Percentiles rank a stretch among this genome's conserved stretches.
Evolutionary conservation across 1,140 invertebrate genomes (phyloP).

Genomic region (Zaprionus inermis): DNA sequence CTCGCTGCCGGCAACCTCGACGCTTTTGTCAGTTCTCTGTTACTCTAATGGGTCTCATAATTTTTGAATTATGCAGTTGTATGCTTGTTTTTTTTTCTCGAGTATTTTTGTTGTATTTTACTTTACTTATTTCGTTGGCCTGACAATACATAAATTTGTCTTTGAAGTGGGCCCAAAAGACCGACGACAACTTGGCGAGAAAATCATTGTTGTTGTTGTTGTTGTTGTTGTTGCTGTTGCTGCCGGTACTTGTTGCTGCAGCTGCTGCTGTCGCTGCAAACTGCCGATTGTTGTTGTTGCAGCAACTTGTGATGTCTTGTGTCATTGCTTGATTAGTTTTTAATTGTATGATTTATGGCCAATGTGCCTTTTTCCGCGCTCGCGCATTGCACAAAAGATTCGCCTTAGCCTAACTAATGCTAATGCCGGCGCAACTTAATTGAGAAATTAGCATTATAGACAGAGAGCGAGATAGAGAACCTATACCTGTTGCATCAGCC

Average conservation of each 20-base stretch:
- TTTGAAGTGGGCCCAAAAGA: constrained; percentile 70
- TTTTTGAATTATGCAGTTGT: constrained; percentile 71
- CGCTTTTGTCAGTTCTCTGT: constrained; percentile 50
- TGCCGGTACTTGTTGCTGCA: constrained; percentile 37
- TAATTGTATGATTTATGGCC: constrained; percentile 79
- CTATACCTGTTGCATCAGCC: constrained; percentile 1
- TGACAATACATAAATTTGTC: constrained; percentile 80
- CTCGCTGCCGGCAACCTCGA: constrained; percentile 37
- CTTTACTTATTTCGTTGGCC: constrained; percentile 53
- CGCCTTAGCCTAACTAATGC: constrained; percentile 66
- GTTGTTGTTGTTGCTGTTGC: constrained; percentile 36
- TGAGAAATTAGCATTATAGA: constrained; percentile 76
- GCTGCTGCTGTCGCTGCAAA: constrained; percentile 49
- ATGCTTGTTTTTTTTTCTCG: constrained; percentile 22
- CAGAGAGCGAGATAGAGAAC: constrained; percentile 15
- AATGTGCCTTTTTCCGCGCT: constrained; percentile 5
- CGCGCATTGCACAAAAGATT: constrained; percentile 69
- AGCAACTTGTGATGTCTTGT: constrained; percentile 63
- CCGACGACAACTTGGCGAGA: constrained; percentile 58
- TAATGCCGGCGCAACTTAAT: constrained; percentile 56
- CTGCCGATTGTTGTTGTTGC: constrained; percentile 38
- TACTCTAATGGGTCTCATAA: constrained; percentile 69
- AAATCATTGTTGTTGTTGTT: constrained; percentile 46
- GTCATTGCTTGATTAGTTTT: constrained; percentile 81
- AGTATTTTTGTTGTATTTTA: constrained; percentile 18